Evolutionary conservation across 2,888 invertebrate species (phyloP).

Genomic region (Coelopa pilipes): DNA sequence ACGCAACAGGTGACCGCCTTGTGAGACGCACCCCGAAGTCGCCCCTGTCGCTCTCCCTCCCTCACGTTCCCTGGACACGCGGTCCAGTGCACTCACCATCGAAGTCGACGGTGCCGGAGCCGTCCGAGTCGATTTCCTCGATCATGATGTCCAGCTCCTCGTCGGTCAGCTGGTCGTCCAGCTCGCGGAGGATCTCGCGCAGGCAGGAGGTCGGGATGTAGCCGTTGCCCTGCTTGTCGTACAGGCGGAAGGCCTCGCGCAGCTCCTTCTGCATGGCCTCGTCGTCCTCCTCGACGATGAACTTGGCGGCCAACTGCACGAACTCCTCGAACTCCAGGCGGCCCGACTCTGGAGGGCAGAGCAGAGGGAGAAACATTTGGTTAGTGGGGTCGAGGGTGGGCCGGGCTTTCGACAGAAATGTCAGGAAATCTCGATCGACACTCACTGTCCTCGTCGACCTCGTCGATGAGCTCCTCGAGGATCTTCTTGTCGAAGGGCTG

Average conservation of each 20-base stretch:
- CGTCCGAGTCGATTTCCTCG: conserved; percentile 97
- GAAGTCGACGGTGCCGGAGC: conserved; percentile 98
- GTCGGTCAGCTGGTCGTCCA: conserved; percentile 95
- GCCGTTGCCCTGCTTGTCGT: conserved; percentile 98
- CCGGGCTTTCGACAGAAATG: no score
- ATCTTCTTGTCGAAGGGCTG: conserved; percentile 97
- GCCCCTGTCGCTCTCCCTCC: background rate
- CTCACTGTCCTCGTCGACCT: conserved; percentile 96
- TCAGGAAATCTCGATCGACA: conserved; percentile 52
- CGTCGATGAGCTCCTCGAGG: conserved; percentile 95
- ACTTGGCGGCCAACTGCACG: conserved; percentile 93
- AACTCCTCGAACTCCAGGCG: conserved; percentile 97
- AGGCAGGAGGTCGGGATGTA: conserved; percentile 93
- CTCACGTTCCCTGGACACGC: background rate
- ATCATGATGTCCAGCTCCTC: conserved; percentile 97
- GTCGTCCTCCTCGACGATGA: conserved; percentile 97
- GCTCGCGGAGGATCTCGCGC: conserved; percentile 92
- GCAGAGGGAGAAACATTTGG: background rate
- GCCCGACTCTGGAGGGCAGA: conserved; percentile 87
- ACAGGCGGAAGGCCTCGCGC: conserved; percentile 97
- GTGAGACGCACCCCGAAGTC: no score
- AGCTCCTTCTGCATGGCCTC: conserved; percentile 98
- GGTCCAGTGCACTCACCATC: conserved; percentile 77
- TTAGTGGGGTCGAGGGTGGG: background rate
- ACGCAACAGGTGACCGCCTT: no score